Base-by-base conservation (phyloP, 2,888 invertebrate species). In the Metallyticus violacea region DNA sequence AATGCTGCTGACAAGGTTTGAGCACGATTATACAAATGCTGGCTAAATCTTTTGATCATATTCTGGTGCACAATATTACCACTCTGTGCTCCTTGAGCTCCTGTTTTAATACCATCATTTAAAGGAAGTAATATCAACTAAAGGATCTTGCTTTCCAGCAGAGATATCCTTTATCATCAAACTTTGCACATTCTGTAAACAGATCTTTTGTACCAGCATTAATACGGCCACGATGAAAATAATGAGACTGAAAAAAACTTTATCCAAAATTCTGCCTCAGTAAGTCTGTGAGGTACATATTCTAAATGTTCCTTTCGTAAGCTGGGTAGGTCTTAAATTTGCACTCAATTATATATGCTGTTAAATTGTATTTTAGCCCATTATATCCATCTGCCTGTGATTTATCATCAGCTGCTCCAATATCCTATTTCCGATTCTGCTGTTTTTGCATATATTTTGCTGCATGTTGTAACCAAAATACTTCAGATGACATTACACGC, bases 231-330 rank as follows among this genome's bases (percentile, higher is more conserved):
- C 98, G 95, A 93, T 99, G 99, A 93, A 97, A 97, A 93, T 99
- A 99, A 93, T 99, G 99, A 25, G 99, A 99, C 91, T 99, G 99
- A 93, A 99, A 99, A n/a, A 93, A 99, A 99, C 91, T 98, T 97
- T 22, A 98, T 98, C 99, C 99, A 99, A 93, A 99, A 99, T 91
- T 99, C 99, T 0, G 97, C 95, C 93, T 99, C 99, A 0, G 97
- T 95, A 94, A 99, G 94, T 93, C 98, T 97, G 88, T 96, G 94
- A 40, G 99, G 99, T 77, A 99, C 99, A 92, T 98, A 96, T 91
- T 99, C 99, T 87, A 96, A 93, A 92, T 99, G 99, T 94, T 99
- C 99, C 93, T 96, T 97, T 91, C 98, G 96, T 0, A 99, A 89
- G 99, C 98, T 26, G 99, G 99, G 93, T 99, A 99, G 88, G 99